phyloP scores from a whole-genome alignment of 2,113 vertebrate genomes.

The Phaethornis superciliosus region DNA sequence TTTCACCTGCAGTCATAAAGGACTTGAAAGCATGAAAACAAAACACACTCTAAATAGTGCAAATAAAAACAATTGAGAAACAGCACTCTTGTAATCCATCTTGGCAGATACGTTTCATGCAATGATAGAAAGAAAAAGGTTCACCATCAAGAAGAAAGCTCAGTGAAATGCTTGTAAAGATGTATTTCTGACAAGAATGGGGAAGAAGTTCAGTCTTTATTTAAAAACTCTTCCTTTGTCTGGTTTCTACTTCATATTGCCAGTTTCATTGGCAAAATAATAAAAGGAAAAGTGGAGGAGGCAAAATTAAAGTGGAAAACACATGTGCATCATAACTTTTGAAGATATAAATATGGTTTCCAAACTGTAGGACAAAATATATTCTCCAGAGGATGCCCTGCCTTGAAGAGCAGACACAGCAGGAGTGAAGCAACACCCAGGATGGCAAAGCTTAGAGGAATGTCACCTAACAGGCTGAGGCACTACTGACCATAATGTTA shows the following conservation, averaged over 20 bases:
- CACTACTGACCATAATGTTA: neutral
- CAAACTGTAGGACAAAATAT: neutral
- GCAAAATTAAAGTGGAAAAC: neutral
- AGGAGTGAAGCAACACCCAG: neutral
- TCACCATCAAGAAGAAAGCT: neutral
- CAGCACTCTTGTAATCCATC: neutral
- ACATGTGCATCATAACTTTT: neutral
- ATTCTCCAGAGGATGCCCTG: neutral
- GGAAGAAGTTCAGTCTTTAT: neutral
- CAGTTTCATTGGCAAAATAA: neutral
- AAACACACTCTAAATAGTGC: neutral
- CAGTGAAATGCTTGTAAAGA: neutral
- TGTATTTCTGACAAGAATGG: neutral
- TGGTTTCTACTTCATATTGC: neutral
- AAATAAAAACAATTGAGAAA: slow-evolving; percentile 25
- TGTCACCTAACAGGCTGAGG: neutral
- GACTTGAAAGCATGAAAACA: neutral
- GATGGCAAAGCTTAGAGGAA: neutral
- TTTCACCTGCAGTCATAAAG: neutral
- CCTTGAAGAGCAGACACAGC: neutral
- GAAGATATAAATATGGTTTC: neutral
- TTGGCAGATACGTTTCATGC: neutral
- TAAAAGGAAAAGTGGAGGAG: neutral
- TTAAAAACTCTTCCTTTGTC: slow-evolving; percentile 20
- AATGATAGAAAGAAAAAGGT: neutral